phyloP scores from a whole-genome alignment of 2,113 vertebrate species.

The Pungitius pungitius region DNA sequence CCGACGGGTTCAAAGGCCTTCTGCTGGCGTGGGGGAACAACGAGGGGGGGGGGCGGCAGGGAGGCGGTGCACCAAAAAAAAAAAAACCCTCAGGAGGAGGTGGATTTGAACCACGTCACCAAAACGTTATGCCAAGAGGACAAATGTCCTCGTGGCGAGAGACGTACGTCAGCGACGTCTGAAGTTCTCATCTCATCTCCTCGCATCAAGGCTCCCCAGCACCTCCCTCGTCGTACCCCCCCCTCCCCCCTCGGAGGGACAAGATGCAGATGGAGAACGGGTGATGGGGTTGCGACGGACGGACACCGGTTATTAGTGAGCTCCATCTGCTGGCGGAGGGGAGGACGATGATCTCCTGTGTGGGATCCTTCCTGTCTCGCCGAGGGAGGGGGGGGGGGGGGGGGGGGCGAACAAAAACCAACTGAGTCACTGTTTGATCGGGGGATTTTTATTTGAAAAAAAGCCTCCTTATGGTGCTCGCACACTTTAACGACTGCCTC shows the following conservation, averaged over 20 bases:
- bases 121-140: constrained; percentile 34
- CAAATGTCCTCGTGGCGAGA: constrained; percentile 26
- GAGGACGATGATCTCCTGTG: constrained; percentile 10
- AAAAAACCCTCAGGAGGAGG: constrained; percentile 10
- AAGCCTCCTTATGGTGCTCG: constrained; percentile 39
- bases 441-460: constrained; percentile 53
- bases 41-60: too few species aligned
- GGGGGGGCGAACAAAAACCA: background rate
- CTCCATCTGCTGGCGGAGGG: constrained; percentile 69
- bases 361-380: background rate
- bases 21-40: too few species aligned
- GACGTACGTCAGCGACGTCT: constrained; percentile 33
- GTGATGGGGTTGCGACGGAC: background rate
- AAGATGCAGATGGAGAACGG: constrained; percentile 44
- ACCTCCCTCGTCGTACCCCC: too few species aligned
- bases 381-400: too few species aligned
- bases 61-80: too few species aligned
- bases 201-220: constrained; percentile 37
- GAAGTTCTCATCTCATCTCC: constrained; percentile 36
- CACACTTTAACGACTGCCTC: constrained; percentile 24
- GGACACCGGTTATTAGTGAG: constrained; percentile 46
- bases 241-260: constrained; percentile 6
- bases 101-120: constrained; percentile 10
- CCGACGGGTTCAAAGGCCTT: too few species aligned
- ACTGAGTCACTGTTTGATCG: constrained; percentile 14